Evolutionary conservation across 1,140 invertebrate genomes (phyloP).

Genomic region (Lordiphosa collinella): DNA sequence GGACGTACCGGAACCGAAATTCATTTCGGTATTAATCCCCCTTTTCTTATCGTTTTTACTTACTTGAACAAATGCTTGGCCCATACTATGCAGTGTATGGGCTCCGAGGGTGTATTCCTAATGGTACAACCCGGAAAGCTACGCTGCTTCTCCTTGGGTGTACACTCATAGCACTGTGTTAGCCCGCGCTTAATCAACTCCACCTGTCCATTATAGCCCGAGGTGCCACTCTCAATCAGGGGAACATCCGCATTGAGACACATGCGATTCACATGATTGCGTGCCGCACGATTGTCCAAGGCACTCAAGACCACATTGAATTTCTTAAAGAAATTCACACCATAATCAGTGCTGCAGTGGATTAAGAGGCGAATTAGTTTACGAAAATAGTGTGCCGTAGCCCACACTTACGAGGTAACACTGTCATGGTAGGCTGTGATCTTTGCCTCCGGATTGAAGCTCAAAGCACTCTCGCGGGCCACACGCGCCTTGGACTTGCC

Average conservation of each 20-base stretch:
- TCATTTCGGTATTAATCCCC: no score
- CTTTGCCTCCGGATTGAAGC: conserved; percentile 92
- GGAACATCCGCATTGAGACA: conserved; percentile 97
- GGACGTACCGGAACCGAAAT: no score
- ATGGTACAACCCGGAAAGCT: conserved; percentile 99
- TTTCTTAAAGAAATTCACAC: conserved; percentile 93
- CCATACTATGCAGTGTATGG: conserved; percentile 99
- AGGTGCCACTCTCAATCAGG: conserved; percentile 97
- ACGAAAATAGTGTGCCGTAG: no score
- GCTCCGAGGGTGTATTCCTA: conserved; percentile 99
- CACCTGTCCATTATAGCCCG: conserved; percentile 95
- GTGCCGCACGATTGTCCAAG: conserved; percentile 96
- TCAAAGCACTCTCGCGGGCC: conserved; percentile 92
- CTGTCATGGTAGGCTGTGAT: conserved; percentile 96
- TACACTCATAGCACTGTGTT: conserved; percentile 98
- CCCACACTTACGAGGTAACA: conserved; percentile 88
- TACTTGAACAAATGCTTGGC: conserved; percentile 99
- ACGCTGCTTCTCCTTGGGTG: conserved; percentile 93
- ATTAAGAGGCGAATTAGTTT: no score
- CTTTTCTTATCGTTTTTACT: no score
- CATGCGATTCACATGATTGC: conserved; percentile 99
- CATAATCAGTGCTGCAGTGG: conserved; percentile 91
- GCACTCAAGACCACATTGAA: conserved; percentile 98
- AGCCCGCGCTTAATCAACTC: conserved; percentile 92
- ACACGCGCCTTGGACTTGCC: conserved; percentile 96